Conservation (phyloP, 2,113 vertebrate species). For the Crypturellus undulatus region DNA sequence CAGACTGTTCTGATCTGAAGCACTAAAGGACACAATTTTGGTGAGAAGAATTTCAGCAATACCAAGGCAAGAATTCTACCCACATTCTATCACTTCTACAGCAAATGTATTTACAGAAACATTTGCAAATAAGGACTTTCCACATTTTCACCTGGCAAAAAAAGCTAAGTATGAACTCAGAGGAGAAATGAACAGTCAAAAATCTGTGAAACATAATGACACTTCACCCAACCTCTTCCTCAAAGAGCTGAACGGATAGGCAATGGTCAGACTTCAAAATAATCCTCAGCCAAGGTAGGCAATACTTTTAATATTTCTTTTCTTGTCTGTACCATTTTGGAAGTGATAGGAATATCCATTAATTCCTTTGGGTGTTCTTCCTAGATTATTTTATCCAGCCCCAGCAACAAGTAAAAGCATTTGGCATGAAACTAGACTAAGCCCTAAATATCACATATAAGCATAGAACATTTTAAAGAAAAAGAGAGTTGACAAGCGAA, state of each 20-base stretch:
- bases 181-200: not conserved
- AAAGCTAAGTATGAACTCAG: not conserved
- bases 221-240: not conserved
- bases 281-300: not conserved
- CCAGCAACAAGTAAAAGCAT: conserved; percentile 29
- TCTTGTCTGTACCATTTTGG: not conserved
- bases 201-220: not conserved
- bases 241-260: not conserved
- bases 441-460: conserved; percentile 45
- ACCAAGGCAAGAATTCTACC: not conserved
- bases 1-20: not conserved
- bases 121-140: not conserved
- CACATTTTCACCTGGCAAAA: not conserved
- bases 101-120: not conserved
- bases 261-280: not conserved
- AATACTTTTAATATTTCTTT: not conserved
- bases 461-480: conserved; percentile 57
- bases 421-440: conserved; percentile 58
- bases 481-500: conserved; percentile 68
- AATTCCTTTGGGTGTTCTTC: conserved; percentile 54
- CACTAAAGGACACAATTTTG: not conserved
- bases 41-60: not conserved
- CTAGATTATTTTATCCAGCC: conserved; percentile 31
- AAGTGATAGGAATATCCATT: conserved; percentile 23
- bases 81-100: not conserved